Base-by-base conservation (phyloP, 2,113 vertebrate genomes). In the Lasiurus borealis region DNA sequence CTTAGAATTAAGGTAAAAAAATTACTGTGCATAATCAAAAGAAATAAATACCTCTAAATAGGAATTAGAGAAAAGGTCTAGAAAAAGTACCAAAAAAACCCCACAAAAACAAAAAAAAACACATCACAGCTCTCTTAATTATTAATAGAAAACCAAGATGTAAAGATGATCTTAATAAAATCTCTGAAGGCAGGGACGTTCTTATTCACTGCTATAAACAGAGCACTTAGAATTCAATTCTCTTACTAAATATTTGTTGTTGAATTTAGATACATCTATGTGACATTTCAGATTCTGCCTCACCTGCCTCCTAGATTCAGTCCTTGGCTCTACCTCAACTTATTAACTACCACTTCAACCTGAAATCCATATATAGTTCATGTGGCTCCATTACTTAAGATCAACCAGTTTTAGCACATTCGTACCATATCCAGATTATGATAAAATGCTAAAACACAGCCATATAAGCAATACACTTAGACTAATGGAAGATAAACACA, bases 381-480 rank as follows among this genome's bases (percentile, higher is more conserved):
- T 66, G 25, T 34, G 54, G 25, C 11, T 78, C 25, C 52, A 50
- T 72, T 6, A n/a, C 36, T 40, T 71, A 3, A 73, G 25, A 57
- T 52, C 36, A 73, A 88, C 7, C 6, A 82, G 34, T n/a, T 9
- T 46, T 84, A 84, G 25, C 23, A 4, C 59, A 13, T 50, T 50
- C 50, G 31, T 73, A 89, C 46, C 44, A 72, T 21, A n/a, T 88
- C 12, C 19, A 80, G 72, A 36, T 21, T 85, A 44, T 18, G n/a
- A 88, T 88, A 78, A 93, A 92, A 89, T 80, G 36, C 16, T 68
- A 92, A 27, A n/a, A 71, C 11, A 62, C 6, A 69, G 66, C 25
- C 8, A 23, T 52, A 12, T 69, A 25, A 48, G 27, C n/a, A 40
- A 31, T 5, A 34, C 85, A 91, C 40, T 76, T 57, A 69, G 68